Conservation (phyloP, 2,113 vertebrate genomes). For the Embiotoca jacksoni region DNA sequence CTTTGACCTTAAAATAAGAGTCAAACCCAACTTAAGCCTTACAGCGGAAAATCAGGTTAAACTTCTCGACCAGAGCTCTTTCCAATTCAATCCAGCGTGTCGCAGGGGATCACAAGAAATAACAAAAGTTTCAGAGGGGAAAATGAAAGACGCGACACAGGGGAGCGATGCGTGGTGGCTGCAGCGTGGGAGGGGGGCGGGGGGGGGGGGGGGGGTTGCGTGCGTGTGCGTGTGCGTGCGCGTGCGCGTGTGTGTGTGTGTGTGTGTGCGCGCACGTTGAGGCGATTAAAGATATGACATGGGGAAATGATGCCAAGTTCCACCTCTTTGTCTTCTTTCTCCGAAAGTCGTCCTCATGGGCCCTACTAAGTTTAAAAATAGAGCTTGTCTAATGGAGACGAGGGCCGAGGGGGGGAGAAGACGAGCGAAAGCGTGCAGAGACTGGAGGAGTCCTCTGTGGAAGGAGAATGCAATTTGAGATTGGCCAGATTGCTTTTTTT, state of each 20-base stretch:
- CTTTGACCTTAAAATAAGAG: conserved; percentile 64
- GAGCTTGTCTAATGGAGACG: conserved; percentile 76
- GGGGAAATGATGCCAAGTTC: conserved; percentile 71
- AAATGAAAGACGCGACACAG: conserved; percentile 61
- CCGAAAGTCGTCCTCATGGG: conserved; percentile 51
- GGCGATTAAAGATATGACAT: conserved; percentile 66
- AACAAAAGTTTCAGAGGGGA: conserved; percentile 63
- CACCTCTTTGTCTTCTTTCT: conserved; percentile 65
- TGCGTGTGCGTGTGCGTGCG: conserved; percentile 25
- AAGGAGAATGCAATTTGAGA: conserved; percentile 80
- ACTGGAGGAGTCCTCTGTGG: conserved; percentile 67
- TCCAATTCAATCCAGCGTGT: conserved; percentile 54
- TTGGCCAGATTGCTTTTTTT: conserved; percentile 81
- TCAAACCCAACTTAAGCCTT: conserved; percentile 46
- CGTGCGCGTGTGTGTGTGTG: conserved; percentile 33
- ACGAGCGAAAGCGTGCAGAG: conserved; percentile 47
- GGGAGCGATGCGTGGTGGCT: conserved; percentile 42
- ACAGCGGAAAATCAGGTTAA: conserved; percentile 55
- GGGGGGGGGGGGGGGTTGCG: background rate
- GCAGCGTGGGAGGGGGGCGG: conserved; percentile 10
- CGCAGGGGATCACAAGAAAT: conserved; percentile 61
- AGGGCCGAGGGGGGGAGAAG: conserved; percentile 65
- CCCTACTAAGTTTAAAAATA: conserved; percentile 77
- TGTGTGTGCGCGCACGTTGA: conserved; percentile 24
- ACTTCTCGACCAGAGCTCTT: conserved; percentile 31